A percentile compares a stretch with the other conserved stretches of the same genome.
phyloP scores from a whole-genome alignment of 1,140 invertebrate species.

The Zaprionus taronus region DNA sequence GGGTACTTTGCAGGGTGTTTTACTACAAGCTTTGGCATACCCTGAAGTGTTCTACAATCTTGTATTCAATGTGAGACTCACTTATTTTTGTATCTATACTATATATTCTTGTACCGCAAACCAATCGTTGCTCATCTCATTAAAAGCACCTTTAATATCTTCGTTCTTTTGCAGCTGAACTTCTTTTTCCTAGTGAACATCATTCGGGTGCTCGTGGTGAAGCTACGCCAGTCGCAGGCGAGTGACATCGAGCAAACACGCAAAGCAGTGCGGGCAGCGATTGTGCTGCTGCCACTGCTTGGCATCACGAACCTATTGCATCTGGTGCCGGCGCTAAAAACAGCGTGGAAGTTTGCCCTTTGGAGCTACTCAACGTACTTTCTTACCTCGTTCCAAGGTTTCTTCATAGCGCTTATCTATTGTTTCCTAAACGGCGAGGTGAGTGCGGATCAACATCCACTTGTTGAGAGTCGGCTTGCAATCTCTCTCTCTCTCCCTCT shows the following conservation, averaged over 20 bases:
- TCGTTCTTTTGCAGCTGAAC: constrained; percentile 88
- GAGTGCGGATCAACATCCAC: constrained; percentile 52
- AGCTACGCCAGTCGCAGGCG: constrained; percentile 90
- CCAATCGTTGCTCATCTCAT: too few species aligned
- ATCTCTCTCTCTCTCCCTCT: not conserved
- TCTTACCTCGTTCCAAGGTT: constrained; percentile 93
- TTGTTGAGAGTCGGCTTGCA: not conserved
- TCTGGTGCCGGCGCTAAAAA: constrained; percentile 88
- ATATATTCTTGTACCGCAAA: too few species aligned
- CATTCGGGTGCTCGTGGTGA: constrained; percentile 93
- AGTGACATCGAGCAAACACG: constrained; percentile 92
- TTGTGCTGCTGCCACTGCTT: constrained; percentile 92
- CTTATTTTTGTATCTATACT: too few species aligned
- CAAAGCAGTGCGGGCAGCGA: constrained; percentile 91
- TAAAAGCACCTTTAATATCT: not conserved
- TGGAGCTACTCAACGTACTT: constrained; percentile 94
- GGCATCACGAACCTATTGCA: constrained; percentile 92
- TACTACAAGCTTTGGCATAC: too few species aligned
- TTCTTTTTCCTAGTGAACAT: constrained; percentile 93
- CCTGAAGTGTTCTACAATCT: too few species aligned
- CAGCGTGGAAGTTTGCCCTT: constrained; percentile 89
- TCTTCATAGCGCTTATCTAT: constrained; percentile 93
- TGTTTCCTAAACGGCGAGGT: constrained; percentile 96
- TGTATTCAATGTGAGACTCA: too few species aligned
- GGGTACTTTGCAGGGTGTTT: too few species aligned